A percentile compares a stretch with the other conserved stretches of the same genome.
Evolutionary conservation across 2,888 invertebrate species (phyloP).

Genomic region (Amphimallon solstitiale): DNA sequence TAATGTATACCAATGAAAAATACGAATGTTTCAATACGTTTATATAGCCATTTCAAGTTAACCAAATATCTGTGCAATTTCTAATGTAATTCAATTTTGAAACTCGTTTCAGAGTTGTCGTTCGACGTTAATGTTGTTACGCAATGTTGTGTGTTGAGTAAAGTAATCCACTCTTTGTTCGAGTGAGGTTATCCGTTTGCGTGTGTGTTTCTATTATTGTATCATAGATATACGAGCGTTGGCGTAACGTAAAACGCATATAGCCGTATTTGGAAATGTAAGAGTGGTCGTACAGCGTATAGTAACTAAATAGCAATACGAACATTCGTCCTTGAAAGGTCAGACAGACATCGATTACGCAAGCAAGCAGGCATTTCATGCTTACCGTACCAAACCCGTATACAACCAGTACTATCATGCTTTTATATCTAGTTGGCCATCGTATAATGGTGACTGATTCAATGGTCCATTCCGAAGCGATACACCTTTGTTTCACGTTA

Average conservation of each 20-base stretch:
- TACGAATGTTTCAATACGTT: no score
- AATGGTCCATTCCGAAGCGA: not conserved
- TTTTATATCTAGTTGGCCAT: no score
- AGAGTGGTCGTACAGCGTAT: constrained; percentile 26
- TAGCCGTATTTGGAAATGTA: constrained; percentile 34
- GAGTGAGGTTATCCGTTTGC: constrained; percentile 15
- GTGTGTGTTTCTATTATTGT: constrained; percentile 15
- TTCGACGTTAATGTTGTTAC: not conserved
- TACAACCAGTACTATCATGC: constrained; percentile 4
- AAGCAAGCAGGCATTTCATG: constrained; percentile 36
- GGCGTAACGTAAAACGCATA: constrained; percentile 36
- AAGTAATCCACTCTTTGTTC: constrained; percentile 3
- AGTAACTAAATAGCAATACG: constrained; percentile 33
- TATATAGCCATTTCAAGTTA: no score
- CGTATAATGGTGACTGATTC: not conserved
- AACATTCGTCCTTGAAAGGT: constrained; percentile 44
- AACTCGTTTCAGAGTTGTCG: no score
- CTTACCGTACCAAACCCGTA: constrained; percentile 29
- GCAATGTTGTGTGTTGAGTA: constrained; percentile 2
- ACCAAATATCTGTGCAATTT: no score
- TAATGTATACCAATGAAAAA: no score
- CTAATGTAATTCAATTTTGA: no score
- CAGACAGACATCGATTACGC: constrained; percentile 43
- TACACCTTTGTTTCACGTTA: constrained; percentile 7
- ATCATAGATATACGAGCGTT: constrained; percentile 20